These are phyloP conservation scores for Heliconius melpomene DNA, from an alignment of 1,140 invertebrate species.

Conservation along the genomic window DNA sequence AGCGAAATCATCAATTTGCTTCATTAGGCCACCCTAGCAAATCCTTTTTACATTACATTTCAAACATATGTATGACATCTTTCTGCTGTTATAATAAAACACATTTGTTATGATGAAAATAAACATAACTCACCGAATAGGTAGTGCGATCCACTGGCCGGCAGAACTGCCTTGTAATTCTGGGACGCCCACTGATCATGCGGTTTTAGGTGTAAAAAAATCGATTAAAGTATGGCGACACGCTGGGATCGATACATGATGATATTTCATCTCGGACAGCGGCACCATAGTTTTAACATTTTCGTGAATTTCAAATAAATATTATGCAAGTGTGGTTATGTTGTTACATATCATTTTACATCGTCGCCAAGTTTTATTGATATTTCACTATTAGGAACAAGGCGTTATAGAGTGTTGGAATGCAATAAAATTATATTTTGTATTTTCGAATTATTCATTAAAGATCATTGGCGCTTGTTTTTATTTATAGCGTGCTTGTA, in stretches of 20 bases:
- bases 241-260: slow-evolving; percentile 76
- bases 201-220: slow-evolving; percentile 81
- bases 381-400: slow-evolving; percentile 50
- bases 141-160: slow-evolving; percentile 57
- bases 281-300: slow-evolving; percentile 68
- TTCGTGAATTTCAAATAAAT: slow-evolving; percentile 78
- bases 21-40: slow-evolving; percentile 60
- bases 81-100: slow-evolving; percentile 52
- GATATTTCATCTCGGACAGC: slow-evolving; percentile 75
- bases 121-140: slow-evolving; percentile 74
- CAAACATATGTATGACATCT: slow-evolving; percentile 44
- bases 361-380: slow-evolving; percentile 56
- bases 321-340: slow-evolving; percentile 59
- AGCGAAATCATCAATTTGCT: slow-evolving; percentile 38
- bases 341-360: slow-evolving; percentile 69
- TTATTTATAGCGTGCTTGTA: slow-evolving; percentile 32
- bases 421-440: slow-evolving; percentile 47
- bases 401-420: slow-evolving; percentile 45
- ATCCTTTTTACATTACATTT: slow-evolving; percentile 61
- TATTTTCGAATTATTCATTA: slow-evolving; percentile 29
- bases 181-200: slow-evolving; percentile 71
- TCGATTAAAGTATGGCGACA: slow-evolving; percentile 77
- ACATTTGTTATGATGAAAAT: slow-evolving; percentile 69
- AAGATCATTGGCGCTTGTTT: slow-evolving; percentile 25
- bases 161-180: slow-evolving; percentile 75